Conservation (phyloP, 2,797 vertebrate genomes). For the Molossus molossus region DNA sequence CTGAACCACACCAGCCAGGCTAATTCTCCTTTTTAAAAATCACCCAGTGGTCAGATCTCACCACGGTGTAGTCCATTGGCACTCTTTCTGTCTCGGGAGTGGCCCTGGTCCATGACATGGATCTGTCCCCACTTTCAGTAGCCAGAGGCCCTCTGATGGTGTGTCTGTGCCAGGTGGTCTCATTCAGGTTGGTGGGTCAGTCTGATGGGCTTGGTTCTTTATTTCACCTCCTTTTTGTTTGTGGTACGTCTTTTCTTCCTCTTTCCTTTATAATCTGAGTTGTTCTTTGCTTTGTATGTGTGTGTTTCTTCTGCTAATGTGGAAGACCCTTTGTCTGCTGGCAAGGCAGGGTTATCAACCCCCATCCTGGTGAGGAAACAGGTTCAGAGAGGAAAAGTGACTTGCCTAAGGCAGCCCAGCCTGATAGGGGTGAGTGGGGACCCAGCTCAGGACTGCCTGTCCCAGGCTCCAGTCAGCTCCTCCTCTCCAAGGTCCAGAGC, state of each 20-base stretch:
- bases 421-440: not conserved
- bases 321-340: not conserved
- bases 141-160: fast-evolving
- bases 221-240: not conserved
- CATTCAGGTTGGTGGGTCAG: not conserved
- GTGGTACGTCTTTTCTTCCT: not conserved
- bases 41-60: not conserved
- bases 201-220: not conserved
- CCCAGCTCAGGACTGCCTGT: not conserved
- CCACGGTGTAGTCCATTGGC: not conserved
- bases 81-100: not conserved
- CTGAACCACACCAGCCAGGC: no score
- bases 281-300: no score
- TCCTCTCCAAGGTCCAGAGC: not conserved
- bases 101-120: not conserved
- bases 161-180: not conserved
- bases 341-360: fast-evolving
- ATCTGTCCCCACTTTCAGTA: not conserved
- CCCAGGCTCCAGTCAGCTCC: not conserved
- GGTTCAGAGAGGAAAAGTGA: not conserved
- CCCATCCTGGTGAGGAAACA: not conserved
- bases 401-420: not conserved
- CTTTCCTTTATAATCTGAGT: not conserved
- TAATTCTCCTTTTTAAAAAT: not conserved
- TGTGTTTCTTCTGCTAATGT: not conserved